Base-by-base conservation (phyloP, 1,140 invertebrate species). In the Chelonus insularis region DNA sequence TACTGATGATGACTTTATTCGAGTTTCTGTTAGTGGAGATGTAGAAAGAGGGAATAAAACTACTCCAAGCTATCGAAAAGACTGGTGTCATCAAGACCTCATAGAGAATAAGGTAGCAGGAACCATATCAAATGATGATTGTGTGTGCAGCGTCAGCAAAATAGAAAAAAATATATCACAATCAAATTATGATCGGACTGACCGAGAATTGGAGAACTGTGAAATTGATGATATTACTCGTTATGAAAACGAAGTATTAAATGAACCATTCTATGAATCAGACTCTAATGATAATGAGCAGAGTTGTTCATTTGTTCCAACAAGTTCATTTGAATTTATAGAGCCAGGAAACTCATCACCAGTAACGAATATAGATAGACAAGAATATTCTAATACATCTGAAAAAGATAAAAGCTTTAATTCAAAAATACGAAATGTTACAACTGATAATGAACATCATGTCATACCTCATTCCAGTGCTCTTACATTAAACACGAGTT, bases 1-100 rank as follows among this genome's bases (percentile, higher is more conserved):
- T 60, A 81, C 88, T 69, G 87, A 89, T 72, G 87, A 90, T 70
- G 86, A 87, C 65, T 69, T 71, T 6, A 72, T 75, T 39, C 71
- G 73, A 2, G 57, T 65, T 48, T 48, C 37, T 6, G 29, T 57
- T 7, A 69, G 55, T 23, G 57, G 52, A 6, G 25, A 29, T 9
- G 51, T 50, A n/a, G 56, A 56, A 16, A 63, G 57, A 52, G 52
- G 37, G 20, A 21, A 55, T 20, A 57, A 63, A 59, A 55, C 20
- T 51, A 32, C 6, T 51, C 4, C 6, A 20, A 36, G 1, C 56
- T n/a, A n/a, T n/a, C n/a, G n/a, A 25, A 2, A 51, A 25, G 21
- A 51, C 48, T 51, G 52, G n/a, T 7, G 16, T 14, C 65, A 58
- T 23, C 47, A 36, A 16, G 12, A 11, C n/a, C 50, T 12, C 50